phyloP scores from a whole-genome alignment of 2,888 invertebrate species.

The Trissolcus brochymenae region DNA sequence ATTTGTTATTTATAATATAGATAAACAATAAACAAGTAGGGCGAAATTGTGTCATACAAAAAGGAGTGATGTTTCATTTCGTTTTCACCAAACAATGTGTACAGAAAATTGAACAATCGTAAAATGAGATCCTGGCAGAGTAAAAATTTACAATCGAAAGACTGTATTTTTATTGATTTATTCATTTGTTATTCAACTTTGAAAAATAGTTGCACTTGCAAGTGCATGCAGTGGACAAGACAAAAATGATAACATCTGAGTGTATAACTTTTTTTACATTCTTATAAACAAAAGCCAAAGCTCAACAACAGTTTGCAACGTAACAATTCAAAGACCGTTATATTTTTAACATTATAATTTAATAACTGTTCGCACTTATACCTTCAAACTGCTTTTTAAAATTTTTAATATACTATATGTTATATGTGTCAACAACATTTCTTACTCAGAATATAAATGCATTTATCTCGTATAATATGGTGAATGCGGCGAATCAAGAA shows the following conservation, averaged over 20 bases:
- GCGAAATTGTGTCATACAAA: neutral
- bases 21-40: neutral
- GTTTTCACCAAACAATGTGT: too few relatives aligned
- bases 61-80: neutral
- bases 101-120: too few relatives aligned
- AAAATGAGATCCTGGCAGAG: too few relatives aligned
- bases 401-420: slow-evolving; percentile 14
- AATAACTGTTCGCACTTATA: slow-evolving; percentile 12
- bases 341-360: slow-evolving; percentile 19
- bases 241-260: neutral
- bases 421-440: slow-evolving; percentile 32
- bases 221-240: too few relatives aligned
- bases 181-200: too few relatives aligned
- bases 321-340: neutral
- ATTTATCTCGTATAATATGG: slow-evolving; percentile 15
- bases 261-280: too few relatives aligned
- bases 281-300: too few relatives aligned
- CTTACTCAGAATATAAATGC: slow-evolving; percentile 29
- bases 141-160: too few relatives aligned
- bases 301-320: neutral
- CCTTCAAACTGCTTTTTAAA: slow-evolving; percentile 4
- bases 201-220: too few relatives aligned
- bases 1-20: too few relatives aligned
- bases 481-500: slow-evolving; percentile 23
- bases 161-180: too few relatives aligned